Evolutionary conservation across 2,888 invertebrate genomes (phyloP), one percentile per base, ranked within the genome.

Genomic region (Cheilosia vulpina): DNA sequence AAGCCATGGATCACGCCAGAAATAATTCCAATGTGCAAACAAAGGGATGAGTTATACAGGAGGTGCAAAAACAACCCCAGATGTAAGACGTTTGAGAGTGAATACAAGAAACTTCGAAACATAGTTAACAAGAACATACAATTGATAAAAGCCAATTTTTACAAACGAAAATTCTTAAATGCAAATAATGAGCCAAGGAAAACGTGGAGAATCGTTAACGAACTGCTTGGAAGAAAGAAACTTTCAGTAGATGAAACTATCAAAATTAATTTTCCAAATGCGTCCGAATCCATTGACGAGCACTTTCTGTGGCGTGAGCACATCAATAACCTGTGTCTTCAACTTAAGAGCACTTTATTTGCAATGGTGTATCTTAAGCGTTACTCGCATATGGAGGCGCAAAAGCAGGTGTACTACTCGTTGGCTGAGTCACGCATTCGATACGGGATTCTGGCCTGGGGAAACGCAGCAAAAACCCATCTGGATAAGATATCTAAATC

Each of bases 41-140:
- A 53, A 60, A 52, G 62, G n/a, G 62, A 62, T 41, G 68, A 55
- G 45, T 41, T 68, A 53, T 68, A 55, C 43, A 68, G 53, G 27
- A 66, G 17, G 50, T 63, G 63, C 55, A 73, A 63, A 55, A 73
- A 55, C 19, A 66, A 19, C 58, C 65, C 66, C 31, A 66, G 31
- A 31, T 31, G 31, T 31, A 27, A 27, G 5, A 5, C 4, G 27
- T 27, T 27, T 27, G 11, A 24, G 17, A 21, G 27, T 47, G 17
- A 63, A 31, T 47, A 45, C 43, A 62, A 19, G 43, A 43, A 21
- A 24, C 19, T 17, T 27, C 27, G 27, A 27, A 27, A 27, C 27
- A 27, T 27, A 27, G 27, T 27, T 5, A 27, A 27, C 41, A n/a
- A 21, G 21, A 60, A 38, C 4, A 60, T 21, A 17, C 50, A 19